Evolutionary conservation across 2,888 invertebrate genomes (phyloP), one percentile per base, ranked within the genome.

Genomic region (Nomada ferruginata): DNA sequence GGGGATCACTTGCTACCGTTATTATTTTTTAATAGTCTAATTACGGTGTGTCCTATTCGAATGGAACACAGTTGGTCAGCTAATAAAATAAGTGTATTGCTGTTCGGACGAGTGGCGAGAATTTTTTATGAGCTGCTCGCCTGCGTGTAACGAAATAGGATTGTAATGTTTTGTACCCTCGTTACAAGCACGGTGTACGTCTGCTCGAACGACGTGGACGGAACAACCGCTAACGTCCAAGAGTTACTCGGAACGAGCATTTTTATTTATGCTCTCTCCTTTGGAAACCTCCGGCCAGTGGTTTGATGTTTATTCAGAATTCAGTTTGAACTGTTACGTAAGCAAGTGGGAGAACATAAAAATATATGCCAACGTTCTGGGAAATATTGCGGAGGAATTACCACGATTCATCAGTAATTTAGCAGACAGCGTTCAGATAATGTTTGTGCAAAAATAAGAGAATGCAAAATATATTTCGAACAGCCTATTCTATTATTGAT

Each of bases 111-210:
- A 64, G 23, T 11, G 11, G 18, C 5, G n/a, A 4, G 13, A n/a
- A 44, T 63, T 44, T 63, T 63, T 63, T 15, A 60, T 60, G 3
- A 18, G 53, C 23, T 15, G 15, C 11, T 23, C n/a, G 36, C 36
- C 9, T 44, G 23, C 5, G 52, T 20, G 15, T 26, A 44, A 66
- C 26, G 44, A 47, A 59, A 59, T n/a, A 57, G 11, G 44, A 69
- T 68, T 68, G 23, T 42, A 55, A 55, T 66, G 66, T 55, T 68
- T 42, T 23, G 42, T 13, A 42, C 15, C 68, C 20, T 42, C 42
- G 42, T 55, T 42, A 57, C 23, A 55, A 55, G 10, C 44, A n/a
- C 26, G 20, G 13, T 18, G 44, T n/a, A 13, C 59, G 29, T 20
- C 5, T n/a, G 7, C 36, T 7, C 36, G 36, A 36, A 36, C 36